Percentiles rank a stretch among this genome's conserved stretches.
Evolutionary conservation across 2,888 invertebrate species (phyloP).

Genomic region (Pyrrhosoma nymphula): DNA sequence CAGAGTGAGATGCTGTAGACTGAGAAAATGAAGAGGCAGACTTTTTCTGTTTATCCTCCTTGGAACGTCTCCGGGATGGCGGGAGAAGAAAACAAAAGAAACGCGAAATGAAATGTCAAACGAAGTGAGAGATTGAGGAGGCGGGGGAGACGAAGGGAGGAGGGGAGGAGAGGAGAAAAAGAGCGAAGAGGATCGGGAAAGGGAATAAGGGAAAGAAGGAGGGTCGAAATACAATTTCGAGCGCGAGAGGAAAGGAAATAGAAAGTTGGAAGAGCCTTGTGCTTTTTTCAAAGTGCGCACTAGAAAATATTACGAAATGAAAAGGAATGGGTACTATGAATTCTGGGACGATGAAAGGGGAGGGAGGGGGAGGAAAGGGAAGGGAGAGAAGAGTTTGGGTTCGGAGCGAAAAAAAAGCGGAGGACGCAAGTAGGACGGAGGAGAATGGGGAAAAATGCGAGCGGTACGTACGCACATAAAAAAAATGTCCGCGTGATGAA

Average conservation of each 20-base stretch:
- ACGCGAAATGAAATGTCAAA: slow-evolving; percentile 24
- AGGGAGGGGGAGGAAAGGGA: background rate
- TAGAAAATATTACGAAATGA: background rate
- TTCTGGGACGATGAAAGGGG: background rate
- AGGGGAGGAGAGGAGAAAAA: background rate
- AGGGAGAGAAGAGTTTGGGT: too few relatives aligned
- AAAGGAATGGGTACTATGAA: background rate
- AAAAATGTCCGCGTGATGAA: too few relatives aligned
- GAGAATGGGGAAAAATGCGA: background rate
- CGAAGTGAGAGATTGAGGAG: background rate
- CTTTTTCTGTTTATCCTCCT: background rate
- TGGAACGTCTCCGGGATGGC: background rate
- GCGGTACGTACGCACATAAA: too few relatives aligned
- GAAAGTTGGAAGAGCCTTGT: background rate
- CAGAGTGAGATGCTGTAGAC: background rate
- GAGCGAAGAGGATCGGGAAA: background rate
- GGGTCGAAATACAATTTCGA: background rate
- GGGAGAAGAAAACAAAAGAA: background rate
- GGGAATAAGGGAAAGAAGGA: background rate
- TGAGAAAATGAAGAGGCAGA: background rate
- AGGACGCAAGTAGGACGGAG: background rate
- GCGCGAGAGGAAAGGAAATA: background rate
- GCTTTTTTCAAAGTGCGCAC: background rate
- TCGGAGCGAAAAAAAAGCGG: too few relatives aligned
- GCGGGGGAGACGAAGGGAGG: background rate